Conservation (phyloP, 1,140 invertebrate genomes). For the Gerris buenoi region DNA sequence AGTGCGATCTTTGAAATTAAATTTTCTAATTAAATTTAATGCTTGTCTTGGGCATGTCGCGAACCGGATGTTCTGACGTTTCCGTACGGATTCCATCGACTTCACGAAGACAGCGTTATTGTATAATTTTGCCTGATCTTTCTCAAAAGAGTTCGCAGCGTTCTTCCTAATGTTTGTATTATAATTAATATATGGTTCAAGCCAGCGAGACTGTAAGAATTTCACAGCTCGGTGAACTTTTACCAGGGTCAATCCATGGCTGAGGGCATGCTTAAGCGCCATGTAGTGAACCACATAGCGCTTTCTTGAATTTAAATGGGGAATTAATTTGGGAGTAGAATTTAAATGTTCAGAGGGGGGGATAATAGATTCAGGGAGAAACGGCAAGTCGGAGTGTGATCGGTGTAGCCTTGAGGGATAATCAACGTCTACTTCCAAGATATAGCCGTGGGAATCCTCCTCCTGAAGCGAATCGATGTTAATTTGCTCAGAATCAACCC, state of each 20-base stretch:
- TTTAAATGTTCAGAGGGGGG: not conserved
- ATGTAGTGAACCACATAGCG: too few species aligned
- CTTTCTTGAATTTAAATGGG: not conserved
- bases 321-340: not conserved
- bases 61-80: not conserved
- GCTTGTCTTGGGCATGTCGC: not conserved
- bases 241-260: not conserved
- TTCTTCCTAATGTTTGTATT: not conserved
- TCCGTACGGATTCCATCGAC: not conserved
- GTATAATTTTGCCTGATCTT: not conserved
- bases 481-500: not conserved
- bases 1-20: not conserved
- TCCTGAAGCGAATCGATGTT: not conserved
- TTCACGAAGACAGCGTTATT: not conserved
- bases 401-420: not conserved
- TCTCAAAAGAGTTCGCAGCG: not conserved
- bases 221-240: not conserved
- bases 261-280: not conserved
- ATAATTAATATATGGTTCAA: not conserved
- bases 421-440: not conserved
- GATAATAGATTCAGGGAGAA: not conserved
- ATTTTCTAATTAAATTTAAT: not conserved
- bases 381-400: not conserved
- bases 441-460: not conserved
- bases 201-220: not conserved